Percentiles rank a stretch among this genome's conserved stretches.
These are phyloP conservation scores for Caretta caretta DNA, from an alignment of 2,113 vertebrate species.

Conservation along the genomic window DNA sequence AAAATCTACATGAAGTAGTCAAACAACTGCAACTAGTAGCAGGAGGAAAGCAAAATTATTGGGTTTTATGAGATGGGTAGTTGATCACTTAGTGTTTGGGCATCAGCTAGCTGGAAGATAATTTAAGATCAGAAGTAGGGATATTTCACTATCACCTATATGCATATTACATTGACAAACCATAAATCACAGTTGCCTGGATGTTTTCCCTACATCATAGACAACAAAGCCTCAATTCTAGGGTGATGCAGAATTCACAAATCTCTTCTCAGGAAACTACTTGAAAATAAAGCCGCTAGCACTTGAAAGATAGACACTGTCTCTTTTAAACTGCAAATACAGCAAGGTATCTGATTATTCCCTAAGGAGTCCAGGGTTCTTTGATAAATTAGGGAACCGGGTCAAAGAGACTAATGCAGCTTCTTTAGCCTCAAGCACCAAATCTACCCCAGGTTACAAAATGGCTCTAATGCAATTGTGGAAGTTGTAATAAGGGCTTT, in stretches of 20 bases:
- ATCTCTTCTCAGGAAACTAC: background rate
- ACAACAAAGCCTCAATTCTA: background rate
- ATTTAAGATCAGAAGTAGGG: too few species aligned
- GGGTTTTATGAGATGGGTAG: accelerated
- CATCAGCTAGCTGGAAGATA: background rate
- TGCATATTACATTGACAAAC: accelerated
- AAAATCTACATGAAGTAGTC: background rate
- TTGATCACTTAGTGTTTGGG: background rate
- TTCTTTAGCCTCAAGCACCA: background rate
- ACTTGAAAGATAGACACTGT: background rate
- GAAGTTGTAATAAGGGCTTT: background rate
- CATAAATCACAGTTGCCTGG: background rate
- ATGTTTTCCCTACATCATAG: background rate
- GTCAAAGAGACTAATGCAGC: background rate
- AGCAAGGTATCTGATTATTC: background rate
- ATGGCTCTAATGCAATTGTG: background rate
- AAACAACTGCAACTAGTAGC: background rate
- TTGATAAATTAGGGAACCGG: background rate
- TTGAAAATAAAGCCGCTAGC: background rate
- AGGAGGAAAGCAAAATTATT: background rate
- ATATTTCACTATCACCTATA: background rate
- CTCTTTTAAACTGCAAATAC: background rate
- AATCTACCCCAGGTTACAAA: background rate
- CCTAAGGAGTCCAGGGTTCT: background rate
- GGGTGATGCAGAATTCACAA: background rate